Evolutionary conservation across 2,113 vertebrate species (phyloP).

Genomic region (Serinus canaria): DNA sequence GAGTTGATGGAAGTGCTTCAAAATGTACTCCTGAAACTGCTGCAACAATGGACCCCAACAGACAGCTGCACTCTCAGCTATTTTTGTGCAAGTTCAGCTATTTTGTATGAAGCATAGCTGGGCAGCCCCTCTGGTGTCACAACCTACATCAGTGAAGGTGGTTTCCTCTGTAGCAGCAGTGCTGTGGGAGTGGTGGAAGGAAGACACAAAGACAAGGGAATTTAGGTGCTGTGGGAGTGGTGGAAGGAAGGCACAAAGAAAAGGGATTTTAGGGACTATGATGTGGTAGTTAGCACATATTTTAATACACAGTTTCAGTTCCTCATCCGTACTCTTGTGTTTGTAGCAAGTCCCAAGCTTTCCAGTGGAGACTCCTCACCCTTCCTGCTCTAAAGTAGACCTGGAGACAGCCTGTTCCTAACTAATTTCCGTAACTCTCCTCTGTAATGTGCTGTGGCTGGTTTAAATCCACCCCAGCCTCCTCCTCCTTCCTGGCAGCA

Average conservation of each 20-base stretch:
- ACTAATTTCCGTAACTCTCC: slow-evolving; percentile 7
- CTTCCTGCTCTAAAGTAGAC: background rate
- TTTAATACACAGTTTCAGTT: background rate
- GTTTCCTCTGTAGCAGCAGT: background rate
- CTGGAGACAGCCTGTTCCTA: background rate
- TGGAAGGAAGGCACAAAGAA: background rate
- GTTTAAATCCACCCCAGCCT: background rate
- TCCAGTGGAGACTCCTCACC: background rate
- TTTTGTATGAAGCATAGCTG: background rate
- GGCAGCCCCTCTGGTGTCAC: background rate
- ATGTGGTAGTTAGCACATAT: background rate
- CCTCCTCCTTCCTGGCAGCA: background rate
- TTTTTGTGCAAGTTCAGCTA: background rate
- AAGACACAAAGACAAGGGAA: background rate
- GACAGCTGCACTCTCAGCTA: background rate
- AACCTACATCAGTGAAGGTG: background rate
- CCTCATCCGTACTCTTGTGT: background rate
- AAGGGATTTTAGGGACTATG: background rate
- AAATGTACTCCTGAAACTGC: background rate
- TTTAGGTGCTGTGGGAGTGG: background rate
- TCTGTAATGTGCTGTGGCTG: background rate
- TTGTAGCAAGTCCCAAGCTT: background rate
- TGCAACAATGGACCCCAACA: background rate
- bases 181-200: background rate
- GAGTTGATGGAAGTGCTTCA: background rate